These are phyloP conservation scores for Sarcophaga caerulescens DNA, from an alignment of 2,888 invertebrate species.

Conservation along the genomic window DNA sequence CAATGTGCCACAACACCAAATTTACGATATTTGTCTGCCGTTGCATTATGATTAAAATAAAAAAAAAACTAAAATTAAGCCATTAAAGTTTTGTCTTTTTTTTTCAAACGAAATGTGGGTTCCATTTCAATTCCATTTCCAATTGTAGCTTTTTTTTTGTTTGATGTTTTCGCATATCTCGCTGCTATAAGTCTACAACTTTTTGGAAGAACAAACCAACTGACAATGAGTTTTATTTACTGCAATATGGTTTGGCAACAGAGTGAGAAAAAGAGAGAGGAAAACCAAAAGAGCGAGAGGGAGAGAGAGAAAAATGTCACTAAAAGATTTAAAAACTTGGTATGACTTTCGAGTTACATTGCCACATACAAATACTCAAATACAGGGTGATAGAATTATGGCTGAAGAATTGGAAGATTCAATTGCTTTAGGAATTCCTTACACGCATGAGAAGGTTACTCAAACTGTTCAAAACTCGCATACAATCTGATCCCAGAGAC, in stretches of 20 bases:
- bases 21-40: neutral
- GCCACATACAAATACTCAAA: neutral
- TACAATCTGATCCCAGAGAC: no score
- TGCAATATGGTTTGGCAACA: conserved; percentile 8
- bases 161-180: no score
- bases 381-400: neutral
- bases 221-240: conserved; percentile 58
- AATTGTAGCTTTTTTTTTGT: conserved; percentile 1
- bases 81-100: conserved; percentile 44
- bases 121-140: conserved; percentile 1
- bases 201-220: conserved; percentile 46
- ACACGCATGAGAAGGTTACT: no score
- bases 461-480: no score
- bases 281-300: neutral
- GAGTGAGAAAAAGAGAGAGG: neutral
- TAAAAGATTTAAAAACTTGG: conserved; percentile 40
- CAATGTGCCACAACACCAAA: no score
- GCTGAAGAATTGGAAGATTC: no score
- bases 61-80: conserved; percentile 60
- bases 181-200: conserved; percentile 25
- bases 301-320: conserved; percentile 24
- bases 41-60: conserved; percentile 38
- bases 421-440: no score
- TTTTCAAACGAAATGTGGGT: neutral
- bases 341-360: neutral